Base-by-base conservation (phyloP, 2,888 invertebrate genomes). In the Balanococcus diminutus region DNA sequence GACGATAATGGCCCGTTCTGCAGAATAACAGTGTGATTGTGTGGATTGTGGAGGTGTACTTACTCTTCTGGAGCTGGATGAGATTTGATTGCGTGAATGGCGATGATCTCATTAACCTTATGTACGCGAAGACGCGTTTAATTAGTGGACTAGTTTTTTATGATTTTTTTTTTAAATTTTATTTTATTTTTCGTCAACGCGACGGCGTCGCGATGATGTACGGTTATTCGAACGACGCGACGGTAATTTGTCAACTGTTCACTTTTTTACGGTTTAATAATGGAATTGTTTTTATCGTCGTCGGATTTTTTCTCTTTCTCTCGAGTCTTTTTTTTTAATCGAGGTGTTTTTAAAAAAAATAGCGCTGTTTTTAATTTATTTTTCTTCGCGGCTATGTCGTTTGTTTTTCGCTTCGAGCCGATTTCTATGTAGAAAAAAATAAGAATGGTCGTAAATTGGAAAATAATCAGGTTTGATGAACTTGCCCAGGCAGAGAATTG, bases 51-150 rank as follows among this genome's bases (percentile, higher is more conserved):
- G 61, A 22, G 61, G 61, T 25, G 61, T 67, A 28, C 28, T 19
- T 67, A 28, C 28, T 19, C 16, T 51, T 51, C 61, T 67, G 28
- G 11, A 28, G 61, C 28, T 67, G 61, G 28, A 51, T 51, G 9
- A 4, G 19, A 51, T 67, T 25, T 28, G 61, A 67, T 25, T 67
- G 61, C 61, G 51, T 28, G 28, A 67, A 67, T 67, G 61, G 61
- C 61, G 11, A 9, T 67, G 61, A 67, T 67, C 61, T 67, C 61
- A 67, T 67, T 67, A 67, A 67, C 61, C 61, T 67, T 67, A 67
- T 28, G 25, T 67, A 25, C 61, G 51, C n/a, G n/a, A n/a, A n/a
- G n/a, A 19, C 25, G 25, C 1, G 61, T 67, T 67, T 67, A 67
- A 67, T 67, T 67, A 67, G 61, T 67, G 61, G 9, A 67, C 61